Evolutionary conservation across 2,888 invertebrate genomes (phyloP), one percentile per base, ranked within the genome.

Genomic region (Aproaerema taeniolella): DNA sequence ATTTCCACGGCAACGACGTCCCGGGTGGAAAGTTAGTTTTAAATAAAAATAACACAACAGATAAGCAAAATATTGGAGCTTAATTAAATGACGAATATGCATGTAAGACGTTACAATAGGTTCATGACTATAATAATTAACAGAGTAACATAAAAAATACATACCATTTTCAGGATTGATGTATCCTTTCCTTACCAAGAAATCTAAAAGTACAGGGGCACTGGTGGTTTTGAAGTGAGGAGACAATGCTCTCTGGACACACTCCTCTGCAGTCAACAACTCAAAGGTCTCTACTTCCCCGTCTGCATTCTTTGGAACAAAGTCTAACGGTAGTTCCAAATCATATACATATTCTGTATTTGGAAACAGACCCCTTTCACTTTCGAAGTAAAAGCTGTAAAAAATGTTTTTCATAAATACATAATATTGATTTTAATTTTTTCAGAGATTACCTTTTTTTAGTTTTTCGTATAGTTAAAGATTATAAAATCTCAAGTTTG

Each of bases 281-380:
- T 96, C 94, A 78, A 98, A 98, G 43, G 91, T 92, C 70, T 96
- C 95, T 17, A 97, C 97, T 85, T 98, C 98, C 9, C 97, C 97
- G 74, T 98, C 98, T 20, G 94, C 92, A 79, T 97, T 97, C 60
- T 91, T 91, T n/a, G 98, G 98, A 50, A 91, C 87, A 81, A 98
- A 98, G 67, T 96, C 95, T 38, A 91, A 71, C 10, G 98, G 97
- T 56, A 98, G 85, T 81, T 97, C 96, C 55, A 98, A 87, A 76
- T 98, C 98, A 72, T 94, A 97, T 14, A 97, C 94, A 77, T 95
- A 97, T 71, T 97, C 96, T 2, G 96, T 96, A 72, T 98, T 97
- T 10, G 98, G 97, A 65, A 96, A 96, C 26, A 98, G 80, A 1
- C 98, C 98, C 58, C 95, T 89, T 73, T 96, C 96, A 71, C 96